Evolutionary conservation across 2,888 invertebrate genomes (phyloP).

Genomic region (Phortica okadai): DNA sequence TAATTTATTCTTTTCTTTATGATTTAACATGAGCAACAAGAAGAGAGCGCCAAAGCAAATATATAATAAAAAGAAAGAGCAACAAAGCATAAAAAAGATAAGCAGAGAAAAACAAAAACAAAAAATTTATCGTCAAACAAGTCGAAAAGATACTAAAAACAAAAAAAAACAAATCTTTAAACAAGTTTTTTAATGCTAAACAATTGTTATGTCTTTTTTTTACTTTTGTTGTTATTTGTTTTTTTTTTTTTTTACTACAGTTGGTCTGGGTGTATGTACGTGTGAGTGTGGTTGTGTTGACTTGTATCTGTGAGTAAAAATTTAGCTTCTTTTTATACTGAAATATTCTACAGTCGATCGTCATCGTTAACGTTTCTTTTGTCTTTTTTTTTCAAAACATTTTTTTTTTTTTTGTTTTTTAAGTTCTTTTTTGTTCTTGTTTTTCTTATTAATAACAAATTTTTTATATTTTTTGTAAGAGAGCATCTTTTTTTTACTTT

Average conservation of each 20-base stretch:
- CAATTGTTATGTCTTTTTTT: conserved; percentile 6
- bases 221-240: conserved; percentile 1
- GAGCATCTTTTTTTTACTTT: conserved; percentile 23
- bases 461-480: conserved; percentile 35
- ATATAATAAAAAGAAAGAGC: neutral
- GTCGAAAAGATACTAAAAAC: neutral
- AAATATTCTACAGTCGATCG: conserved; percentile 24
- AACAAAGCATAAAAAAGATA: neutral
- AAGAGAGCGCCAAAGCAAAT: neutral
- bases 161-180: conserved; percentile 7
- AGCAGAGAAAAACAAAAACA: neutral
- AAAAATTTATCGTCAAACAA: neutral
- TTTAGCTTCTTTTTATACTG: neutral
- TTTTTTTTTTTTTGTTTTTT: conserved; percentile 16
- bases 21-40: neutral
- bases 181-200: conserved; percentile 23
- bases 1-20: neutral
- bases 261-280: neutral
- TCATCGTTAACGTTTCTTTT: neutral
- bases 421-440: conserved; percentile 16
- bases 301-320: neutral
- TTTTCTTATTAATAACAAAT: conserved; percentile 36
- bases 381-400: neutral
- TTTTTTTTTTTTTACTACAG: neutral
- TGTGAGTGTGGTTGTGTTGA: neutral